Base-by-base conservation (phyloP, 2,113 vertebrate species). In the Nothobranchius kuhntae region DNA sequence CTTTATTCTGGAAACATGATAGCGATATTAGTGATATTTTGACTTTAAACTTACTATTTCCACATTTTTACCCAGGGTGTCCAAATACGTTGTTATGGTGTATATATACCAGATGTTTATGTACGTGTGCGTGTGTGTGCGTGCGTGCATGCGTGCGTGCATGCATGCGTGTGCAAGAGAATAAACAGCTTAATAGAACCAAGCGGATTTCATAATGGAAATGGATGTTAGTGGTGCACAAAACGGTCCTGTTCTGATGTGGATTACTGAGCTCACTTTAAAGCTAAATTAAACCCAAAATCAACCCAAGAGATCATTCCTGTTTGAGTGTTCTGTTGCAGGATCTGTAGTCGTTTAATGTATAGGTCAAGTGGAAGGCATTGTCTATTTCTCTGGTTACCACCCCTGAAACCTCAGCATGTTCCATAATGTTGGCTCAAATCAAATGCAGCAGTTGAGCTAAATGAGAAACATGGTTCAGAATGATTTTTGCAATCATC, bases 191-290 rank as follows among this genome's bases (percentile, higher is more conserved):
- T 91, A 90, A 84, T 87, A 77, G 76, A 81, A 78, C 47, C 85
- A 86, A 87, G 85, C 75, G 85, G 85, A 89, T 89, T 87, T 89
- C 75, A 81, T 84, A 85, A 89, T 78, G 85, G 77, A 82, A 76
- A 71, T 83, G 80, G 72, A 82, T 76, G 63, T 79, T 60, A 68
- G 74, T 21, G 72, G 71, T 61, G 77, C 77, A 80, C 65, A 68
- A 46, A 68, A 78, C 68, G 62, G 75, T 71, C 82, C 67, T 72
- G 65, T 77, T 72, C 76, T 73, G 68, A 80, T 71, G 74, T 82
- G 82, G 88, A 89, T 89, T 89, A 91, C 61, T 52, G 67, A 75
- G 80, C 71, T 76, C 72, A 81, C 75, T 68, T 80, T 70, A 68
- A 75, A 82, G 81, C 79, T 74, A 86, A 88, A 83, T 79, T 75